Base-by-base conservation (phyloP, 1,140 invertebrate genomes). In the Condylostylus longicornis region DNA sequence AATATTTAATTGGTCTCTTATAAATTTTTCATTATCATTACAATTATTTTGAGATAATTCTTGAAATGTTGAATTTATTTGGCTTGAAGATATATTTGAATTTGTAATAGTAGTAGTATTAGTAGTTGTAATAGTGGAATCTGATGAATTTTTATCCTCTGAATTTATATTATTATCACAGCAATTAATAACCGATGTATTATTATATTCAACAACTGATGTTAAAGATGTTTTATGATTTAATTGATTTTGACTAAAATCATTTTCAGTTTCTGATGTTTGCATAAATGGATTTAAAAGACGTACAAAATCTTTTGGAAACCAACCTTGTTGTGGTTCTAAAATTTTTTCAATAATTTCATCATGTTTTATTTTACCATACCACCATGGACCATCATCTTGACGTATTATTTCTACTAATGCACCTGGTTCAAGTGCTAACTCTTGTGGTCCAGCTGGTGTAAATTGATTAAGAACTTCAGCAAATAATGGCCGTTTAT, bases 231-330 rank as follows among this genome's bases (percentile, higher is more conserved):
- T 10, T 27, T 27, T 33, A 27, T 13, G 25, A n/a, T n/a, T n/a
- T n/a, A n/a, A n/a, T 27, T 27, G 25, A 3, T 13, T 10, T n/a
- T 27, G 14, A 27, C 10, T 27, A 43, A 19, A 43, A 51, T 14
- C 53, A 54, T 4, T 38, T 43, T 58, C 51, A 2, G 48, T 44
- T 30, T 58, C 53, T 3, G 50, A 53, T 22, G 37, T 42, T 14
- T 51, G 49, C 35, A 58, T 55, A 18, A 25, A 25, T 25, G 23
- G 23, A 7, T 7, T 7, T 25, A 25, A 25, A n/a, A 58, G 34
- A 38, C 54, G 54, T 25, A 61, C 54, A 42, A 58, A 61, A 25
- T 61, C 58, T 33, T 60, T 61, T 25, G 58, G 58, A 41, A 61
- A 61, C 58, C 58, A 61, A 38, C 58, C 58, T 12, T 57, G 39